Evolutionary conservation across 2,797 vertebrate genomes (phyloP).

Genomic region (Neosilurus hyrtlii): DNA sequence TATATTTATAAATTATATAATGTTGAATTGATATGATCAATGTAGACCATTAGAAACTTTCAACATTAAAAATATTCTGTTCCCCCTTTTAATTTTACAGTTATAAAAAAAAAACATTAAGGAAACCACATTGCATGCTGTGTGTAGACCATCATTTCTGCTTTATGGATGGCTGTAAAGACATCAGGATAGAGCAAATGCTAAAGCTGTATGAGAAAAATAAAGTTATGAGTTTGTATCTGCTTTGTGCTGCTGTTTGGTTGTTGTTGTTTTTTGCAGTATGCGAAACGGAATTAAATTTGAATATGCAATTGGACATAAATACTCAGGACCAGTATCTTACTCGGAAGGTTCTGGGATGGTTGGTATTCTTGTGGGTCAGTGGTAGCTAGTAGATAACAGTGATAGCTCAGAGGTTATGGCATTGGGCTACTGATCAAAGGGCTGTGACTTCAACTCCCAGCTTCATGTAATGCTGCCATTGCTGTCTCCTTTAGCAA

Average conservation of each 20-base stretch:
- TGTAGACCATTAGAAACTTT: slow-evolving; percentile 2
- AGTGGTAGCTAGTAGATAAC: neutral
- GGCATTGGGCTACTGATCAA: neutral
- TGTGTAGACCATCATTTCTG: slow-evolving; percentile 53
- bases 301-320: neutral
- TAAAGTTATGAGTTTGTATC: slow-evolving; percentile 76
- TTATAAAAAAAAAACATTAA: neutral
- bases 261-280: slow-evolving; percentile 32
- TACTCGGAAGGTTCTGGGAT: neutral
- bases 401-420: neutral
- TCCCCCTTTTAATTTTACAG: neutral
- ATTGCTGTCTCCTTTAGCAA: neutral
- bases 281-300: neutral
- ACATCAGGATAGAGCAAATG: slow-evolving; percentile 46
- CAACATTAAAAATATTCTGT: neutral
- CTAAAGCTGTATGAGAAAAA: slow-evolving; percentile 61
- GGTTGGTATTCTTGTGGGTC: neutral
- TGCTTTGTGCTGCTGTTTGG: slow-evolving; percentile 63
- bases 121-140: slow-evolving; percentile 31
- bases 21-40: neutral
- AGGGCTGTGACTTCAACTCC: neutral
- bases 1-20: too few relatives aligned
- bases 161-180: slow-evolving; percentile 61
- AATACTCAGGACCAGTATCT: neutral
- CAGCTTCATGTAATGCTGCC: neutral